Evolutionary conservation across 2,888 invertebrate species (phyloP), one percentile per base, ranked within the genome.

Genomic region (Hypomecis punctinalis): DNA sequence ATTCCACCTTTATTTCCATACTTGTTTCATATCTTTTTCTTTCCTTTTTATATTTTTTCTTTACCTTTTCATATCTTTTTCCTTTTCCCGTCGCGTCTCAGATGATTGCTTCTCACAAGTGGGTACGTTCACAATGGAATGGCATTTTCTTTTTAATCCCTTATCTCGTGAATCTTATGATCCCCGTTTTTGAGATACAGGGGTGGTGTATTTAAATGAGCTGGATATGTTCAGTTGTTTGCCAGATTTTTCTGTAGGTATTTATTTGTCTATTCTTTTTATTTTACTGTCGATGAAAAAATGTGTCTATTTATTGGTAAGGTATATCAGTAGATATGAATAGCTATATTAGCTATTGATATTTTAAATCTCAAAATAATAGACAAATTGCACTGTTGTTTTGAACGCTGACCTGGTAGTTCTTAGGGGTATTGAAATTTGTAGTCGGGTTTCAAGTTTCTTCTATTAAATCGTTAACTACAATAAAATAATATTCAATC

Each of bases 141-240:
- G 80, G 77, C 79, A 80, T 87, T 86, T 85, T 85, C 87, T 87
- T 88, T 87, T 88, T 88, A 86, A 85, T 86, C 85, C 80, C 84
- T 82, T 85, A 86, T 85, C 85, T 81, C 74, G 76, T 52, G 65
- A 57, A 64, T 52, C 59, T 64, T 59, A 59, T 77, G 76, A 76
- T 68, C 69, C 61, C 66, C 54, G 42, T 66, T 64, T 66, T 54
- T 42, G 49, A 49, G 47, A 60, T 43, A 49, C 59, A 55, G 53
- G 75, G 71, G 74, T 76, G 77, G 76, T 51, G 81, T 83, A 84
- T 88, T 85, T 82, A 85, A 85, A 87, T 84, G 80, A 60, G 57
- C 10, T 39, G 82, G 81, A 76, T 78, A 83, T 78, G 77, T 65
- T 61, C 11, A 13, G 4, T 6, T 8, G n/a, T 8, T 11, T 4